phyloP scores from a whole-genome alignment of 2,888 invertebrate species.

The Formica aserva region DNA sequence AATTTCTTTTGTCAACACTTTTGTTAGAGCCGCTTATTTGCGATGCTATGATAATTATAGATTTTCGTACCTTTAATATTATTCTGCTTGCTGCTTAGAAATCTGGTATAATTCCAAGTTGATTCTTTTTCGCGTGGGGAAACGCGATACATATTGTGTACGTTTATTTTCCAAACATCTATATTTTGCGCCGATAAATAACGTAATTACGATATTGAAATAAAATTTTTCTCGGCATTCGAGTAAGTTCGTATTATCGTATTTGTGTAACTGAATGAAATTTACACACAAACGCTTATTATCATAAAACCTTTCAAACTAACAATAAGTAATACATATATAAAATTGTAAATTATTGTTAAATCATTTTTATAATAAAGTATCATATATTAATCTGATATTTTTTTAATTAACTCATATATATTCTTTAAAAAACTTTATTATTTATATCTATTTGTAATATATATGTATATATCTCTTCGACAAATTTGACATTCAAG shows the following conservation, averaged over 20 bases:
- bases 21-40: slow-evolving; percentile 16
- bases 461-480: background rate
- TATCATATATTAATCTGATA: background rate
- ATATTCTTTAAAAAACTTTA: background rate
- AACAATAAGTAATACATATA: background rate
- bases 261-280: background rate
- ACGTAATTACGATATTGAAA: slow-evolving; percentile 2
- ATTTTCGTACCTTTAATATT: slow-evolving; percentile 3
- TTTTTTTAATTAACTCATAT: background rate
- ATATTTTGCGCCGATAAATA: background rate
- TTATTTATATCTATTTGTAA: background rate
- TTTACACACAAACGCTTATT: background rate
- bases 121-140: background rate
- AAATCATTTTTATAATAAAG: background rate
- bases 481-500: too few relatives aligned
- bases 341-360: background rate
- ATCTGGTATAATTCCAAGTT: slow-evolving; percentile 18
- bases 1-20: slow-evolving; percentile 28
- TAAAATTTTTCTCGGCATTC: slow-evolving; percentile 5
- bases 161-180: background rate
- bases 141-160: background rate
- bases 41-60: background rate
- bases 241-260: background rate
- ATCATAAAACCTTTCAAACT: background rate
- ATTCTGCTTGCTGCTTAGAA: background rate